Evolutionary conservation across 2,888 invertebrate genomes (phyloP).

Genomic region (Rhodophaea formosa): DNA sequence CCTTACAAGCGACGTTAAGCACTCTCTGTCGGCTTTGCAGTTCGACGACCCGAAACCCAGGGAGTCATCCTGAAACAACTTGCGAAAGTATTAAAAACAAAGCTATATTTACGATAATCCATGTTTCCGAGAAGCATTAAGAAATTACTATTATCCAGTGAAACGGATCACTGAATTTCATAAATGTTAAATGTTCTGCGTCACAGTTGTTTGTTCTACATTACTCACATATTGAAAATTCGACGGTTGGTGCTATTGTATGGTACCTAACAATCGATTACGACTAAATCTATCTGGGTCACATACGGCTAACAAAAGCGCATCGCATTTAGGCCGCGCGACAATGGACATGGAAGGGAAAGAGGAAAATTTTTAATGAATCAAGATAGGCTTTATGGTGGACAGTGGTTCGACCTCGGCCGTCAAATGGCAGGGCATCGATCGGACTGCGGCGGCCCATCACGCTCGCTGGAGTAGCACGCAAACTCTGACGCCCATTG

Average conservation of each 20-base stretch:
- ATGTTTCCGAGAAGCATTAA: conserved; percentile 9
- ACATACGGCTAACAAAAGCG: conserved; percentile 63
- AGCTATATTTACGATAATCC: conserved; percentile 45
- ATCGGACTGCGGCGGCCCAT: conserved; percentile 62
- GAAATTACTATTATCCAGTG: not conserved
- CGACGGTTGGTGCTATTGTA: conserved; percentile 48
- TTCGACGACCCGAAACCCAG: conserved; percentile 70
- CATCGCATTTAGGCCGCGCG: conserved; percentile 57
- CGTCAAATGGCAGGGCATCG: conserved; percentile 73
- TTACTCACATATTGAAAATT: conserved; percentile 40
- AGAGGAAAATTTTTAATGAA: conserved; percentile 63
- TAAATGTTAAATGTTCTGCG: conserved; percentile 24
- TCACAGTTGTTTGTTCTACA: conserved; percentile 41
- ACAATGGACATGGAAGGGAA: conserved; percentile 59
- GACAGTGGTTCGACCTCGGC: conserved; percentile 77
- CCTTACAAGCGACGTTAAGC: conserved; percentile 78
- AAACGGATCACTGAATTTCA: conserved; percentile 13
- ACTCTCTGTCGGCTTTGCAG: conserved; percentile 75
- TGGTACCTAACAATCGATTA: conserved; percentile 58
- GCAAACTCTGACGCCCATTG: conserved; percentile 41
- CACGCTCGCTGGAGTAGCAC: conserved; percentile 50
- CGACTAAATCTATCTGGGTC: conserved; percentile 69
- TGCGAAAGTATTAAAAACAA: conserved; percentile 55
- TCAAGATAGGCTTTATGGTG: conserved; percentile 76
- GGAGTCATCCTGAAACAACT: conserved; percentile 60